These are phyloP conservation scores for Syngnathus typhle DNA, from an alignment of 2,113 vertebrate genomes.

Conservation along the genomic window DNA sequence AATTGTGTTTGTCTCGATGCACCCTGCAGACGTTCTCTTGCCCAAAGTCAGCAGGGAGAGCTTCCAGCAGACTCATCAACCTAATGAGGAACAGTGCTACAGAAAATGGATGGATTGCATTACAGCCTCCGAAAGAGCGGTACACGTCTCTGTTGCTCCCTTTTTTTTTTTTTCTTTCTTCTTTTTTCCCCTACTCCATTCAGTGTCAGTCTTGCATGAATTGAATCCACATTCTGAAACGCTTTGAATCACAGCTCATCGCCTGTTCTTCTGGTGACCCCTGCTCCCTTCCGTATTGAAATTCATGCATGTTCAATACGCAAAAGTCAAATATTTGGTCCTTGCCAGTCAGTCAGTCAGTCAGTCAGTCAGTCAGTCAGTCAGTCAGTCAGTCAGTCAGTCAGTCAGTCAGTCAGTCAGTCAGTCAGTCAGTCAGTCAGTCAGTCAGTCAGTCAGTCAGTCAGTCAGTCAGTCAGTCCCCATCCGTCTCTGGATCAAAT, in stretches of 20 bases:
- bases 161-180: not conserved
- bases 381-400: too few species aligned
- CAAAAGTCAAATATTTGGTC: too few species aligned
- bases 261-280: too few species aligned
- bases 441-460: too few species aligned
- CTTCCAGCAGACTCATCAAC: not conserved
- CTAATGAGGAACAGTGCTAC: not conserved
- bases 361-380: too few species aligned
- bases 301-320: too few species aligned
- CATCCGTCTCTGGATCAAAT: not conserved
- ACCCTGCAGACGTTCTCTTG: not conserved
- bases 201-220: not conserved
- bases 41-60: not conserved
- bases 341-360: too few species aligned
- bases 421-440: too few species aligned
- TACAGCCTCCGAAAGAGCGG: not conserved
- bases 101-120: not conserved
- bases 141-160: too few species aligned
- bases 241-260: not conserved
- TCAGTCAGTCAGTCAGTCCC: too few species aligned
- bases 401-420: too few species aligned
- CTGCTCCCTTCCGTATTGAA: too few species aligned
- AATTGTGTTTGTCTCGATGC: not conserved
- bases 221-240: not conserved
- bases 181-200: not conserved